These are phyloP conservation scores for Smittia sp. DNA, from an alignment of 2,888 invertebrate species.

Conservation along the genomic window DNA sequence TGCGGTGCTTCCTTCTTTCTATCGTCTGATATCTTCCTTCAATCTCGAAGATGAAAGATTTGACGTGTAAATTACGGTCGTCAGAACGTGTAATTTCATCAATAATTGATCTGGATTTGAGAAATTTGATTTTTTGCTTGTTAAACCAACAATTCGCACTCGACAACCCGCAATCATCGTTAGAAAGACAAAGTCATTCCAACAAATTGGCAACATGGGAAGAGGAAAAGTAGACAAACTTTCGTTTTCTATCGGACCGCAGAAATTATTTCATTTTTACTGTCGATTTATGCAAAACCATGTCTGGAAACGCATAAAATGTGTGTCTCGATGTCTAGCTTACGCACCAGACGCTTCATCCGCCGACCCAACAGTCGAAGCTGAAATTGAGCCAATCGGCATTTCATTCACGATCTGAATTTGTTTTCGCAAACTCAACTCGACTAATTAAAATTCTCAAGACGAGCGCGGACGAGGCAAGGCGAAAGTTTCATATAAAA, in stretches of 20 bases:
- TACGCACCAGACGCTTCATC: neutral
- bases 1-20: too few relatives aligned
- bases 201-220: too few relatives aligned
- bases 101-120: neutral
- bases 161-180: too few relatives aligned
- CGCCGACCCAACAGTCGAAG: too few relatives aligned
- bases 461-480: neutral
- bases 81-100: too few relatives aligned
- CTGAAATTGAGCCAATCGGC: neutral
- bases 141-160: too few relatives aligned
- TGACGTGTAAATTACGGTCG: too few relatives aligned
- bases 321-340: neutral
- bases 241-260: neutral
- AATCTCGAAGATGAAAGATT: too few relatives aligned
- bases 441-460: conserved; percentile 6
- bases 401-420: conserved; percentile 1
- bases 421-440: neutral
- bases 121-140: neutral
- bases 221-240: neutral
- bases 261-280: neutral
- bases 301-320: neutral
- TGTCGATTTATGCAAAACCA: neutral
- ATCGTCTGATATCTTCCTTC: too few relatives aligned
- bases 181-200: too few relatives aligned
- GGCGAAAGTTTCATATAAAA: neutral